Percentiles rank a stretch among this genome's conserved stretches.
Conservation (phyloP, 2,888 invertebrate species). For the Eurytoma adleriae region DNA sequence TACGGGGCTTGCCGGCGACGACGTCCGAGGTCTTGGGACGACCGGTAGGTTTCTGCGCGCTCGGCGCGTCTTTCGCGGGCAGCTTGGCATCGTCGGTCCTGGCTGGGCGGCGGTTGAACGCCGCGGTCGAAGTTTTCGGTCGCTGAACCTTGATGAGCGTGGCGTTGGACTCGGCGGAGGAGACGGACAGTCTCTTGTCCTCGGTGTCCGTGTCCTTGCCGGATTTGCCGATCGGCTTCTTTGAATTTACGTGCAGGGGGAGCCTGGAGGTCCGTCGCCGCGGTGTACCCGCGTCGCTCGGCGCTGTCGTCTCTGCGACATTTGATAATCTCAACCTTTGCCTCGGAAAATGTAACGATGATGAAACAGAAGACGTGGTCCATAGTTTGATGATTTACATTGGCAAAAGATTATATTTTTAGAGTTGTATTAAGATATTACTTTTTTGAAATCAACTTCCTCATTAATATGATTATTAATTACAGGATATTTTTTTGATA, state of each 20-base stretch:
- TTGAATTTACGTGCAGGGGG: conserved; percentile 36
- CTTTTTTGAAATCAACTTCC: no score
- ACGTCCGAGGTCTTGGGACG: conserved; percentile 6
- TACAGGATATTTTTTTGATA: no score
- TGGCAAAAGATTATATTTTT: no score
- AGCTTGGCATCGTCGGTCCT: neutral
- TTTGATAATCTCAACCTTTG: no score
- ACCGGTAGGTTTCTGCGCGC: neutral
- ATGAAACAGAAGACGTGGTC: no score
- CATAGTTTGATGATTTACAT: no score
- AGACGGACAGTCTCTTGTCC: neutral
- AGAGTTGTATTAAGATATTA: no score
- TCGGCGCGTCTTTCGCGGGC: neutral
- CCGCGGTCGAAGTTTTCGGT: conserved; percentile 45
- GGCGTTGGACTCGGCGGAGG: neutral
- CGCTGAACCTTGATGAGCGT: conserved; percentile 6
- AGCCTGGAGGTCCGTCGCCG: conserved; percentile 22
- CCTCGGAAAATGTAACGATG: no score
- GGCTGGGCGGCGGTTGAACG: neutral
- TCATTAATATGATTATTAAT: no score
- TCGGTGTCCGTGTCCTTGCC: neutral
- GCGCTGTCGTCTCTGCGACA: neutral
- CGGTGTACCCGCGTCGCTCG: neutral
- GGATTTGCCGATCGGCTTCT: conserved; percentile 7
- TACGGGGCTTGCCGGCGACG: neutral